Conservation (phyloP, 2,797 vertebrate genomes). For the Phyllotis vaccarum region DNA sequence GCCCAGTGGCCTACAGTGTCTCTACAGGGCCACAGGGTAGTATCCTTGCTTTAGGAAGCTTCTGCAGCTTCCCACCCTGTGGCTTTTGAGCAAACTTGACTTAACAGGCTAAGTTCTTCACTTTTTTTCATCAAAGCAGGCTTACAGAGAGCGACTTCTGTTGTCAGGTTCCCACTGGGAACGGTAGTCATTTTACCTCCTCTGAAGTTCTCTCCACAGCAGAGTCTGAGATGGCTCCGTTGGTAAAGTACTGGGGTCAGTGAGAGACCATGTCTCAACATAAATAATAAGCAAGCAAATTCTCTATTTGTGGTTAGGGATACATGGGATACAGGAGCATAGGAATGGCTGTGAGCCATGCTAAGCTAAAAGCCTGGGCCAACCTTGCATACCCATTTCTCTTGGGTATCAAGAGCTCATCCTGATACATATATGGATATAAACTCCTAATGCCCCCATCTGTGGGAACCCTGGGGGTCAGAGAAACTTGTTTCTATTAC, state of each 20-base stretch:
- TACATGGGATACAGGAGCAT: no score
- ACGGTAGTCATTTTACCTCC: neutral
- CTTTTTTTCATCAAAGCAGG: neutral
- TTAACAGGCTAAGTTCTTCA: neutral
- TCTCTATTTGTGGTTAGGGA: neutral
- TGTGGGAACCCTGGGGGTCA: neutral
- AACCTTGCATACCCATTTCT: neutral
- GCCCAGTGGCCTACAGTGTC: neutral
- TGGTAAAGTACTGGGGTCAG: neutral
- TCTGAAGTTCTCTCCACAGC: neutral
- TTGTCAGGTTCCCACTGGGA: neutral
- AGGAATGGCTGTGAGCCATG: neutral
- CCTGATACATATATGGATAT: neutral
- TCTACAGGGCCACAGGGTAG: neutral
- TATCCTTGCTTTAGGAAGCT: neutral
- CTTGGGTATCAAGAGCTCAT: neutral
- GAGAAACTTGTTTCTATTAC: slow-evolving; percentile 13
- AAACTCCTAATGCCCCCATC: neutral
- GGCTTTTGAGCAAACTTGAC: neutral
- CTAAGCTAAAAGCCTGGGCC: neutral
- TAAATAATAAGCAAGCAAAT: neutral
- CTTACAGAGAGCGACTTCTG: neutral
- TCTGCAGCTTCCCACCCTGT: neutral
- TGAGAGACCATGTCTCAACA: neutral
- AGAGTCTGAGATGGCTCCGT: neutral